Base-by-base conservation (phyloP, 1,140 invertebrate species). In the Drosophila bipectinata region DNA sequence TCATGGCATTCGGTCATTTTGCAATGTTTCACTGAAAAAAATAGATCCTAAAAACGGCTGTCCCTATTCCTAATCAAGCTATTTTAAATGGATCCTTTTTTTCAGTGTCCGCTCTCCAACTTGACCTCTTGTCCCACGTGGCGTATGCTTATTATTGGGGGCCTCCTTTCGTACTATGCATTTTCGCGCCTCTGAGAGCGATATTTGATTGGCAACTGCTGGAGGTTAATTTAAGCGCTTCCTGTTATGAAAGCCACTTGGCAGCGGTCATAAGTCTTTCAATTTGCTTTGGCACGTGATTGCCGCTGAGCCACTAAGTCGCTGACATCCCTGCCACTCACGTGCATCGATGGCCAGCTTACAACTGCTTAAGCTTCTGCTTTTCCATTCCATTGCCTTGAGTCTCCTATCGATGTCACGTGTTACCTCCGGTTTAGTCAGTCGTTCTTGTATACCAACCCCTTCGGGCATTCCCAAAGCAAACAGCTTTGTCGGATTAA, bases 191-290 rank as follows among this genome's bases (percentile, higher is more conserved):
- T 78, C 39, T 32, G n/a, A 39, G 52, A 72, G 48, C 66, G 66
- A 47, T 53, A 28, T 67, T 73, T 83, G 76, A 88, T 88, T 88
- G 83, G 68, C 79, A 67, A 88, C 73, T 76, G 75, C 28, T 37
- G 34, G 56, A 54, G 56, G 74, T 75, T 78, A 87, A 82, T 85
- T 75, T 48, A 45, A 57, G 10, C 45, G 32, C 39, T 53, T 18
- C 24, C 53, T 37, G 62, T 56, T 69, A 39, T 69, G 39, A 30
- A 56, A 56, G 41, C 41, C 8, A 26, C 41, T 4, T 37, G 24
- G 24, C 15, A 41, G 54, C 32, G 61, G 73, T 74, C 79, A 71
- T 64, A 75, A 75, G 79, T 83, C 79, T 75, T 83, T 83, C 79
- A 82, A 82, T 82, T 82, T 79, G 26, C 59, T 32, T 48, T 56